These are phyloP conservation scores for Pyralis farinalis DNA, from an alignment of 2,888 invertebrate genomes.

Conservation along the genomic window DNA sequence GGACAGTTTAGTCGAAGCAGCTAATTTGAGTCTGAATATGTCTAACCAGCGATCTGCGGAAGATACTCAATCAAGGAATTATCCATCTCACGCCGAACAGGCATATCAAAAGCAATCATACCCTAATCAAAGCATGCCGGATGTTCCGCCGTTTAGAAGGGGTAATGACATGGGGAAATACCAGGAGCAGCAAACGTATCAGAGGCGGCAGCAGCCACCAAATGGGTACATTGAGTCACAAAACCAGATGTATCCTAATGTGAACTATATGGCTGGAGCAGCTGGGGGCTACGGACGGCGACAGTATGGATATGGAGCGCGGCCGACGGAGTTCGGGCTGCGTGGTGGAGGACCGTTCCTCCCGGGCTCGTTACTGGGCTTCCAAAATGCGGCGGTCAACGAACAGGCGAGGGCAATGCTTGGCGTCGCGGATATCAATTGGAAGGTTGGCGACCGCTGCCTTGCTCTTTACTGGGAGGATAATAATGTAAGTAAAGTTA, in stretches of 20 bases:
- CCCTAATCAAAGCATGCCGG: slow-evolving; percentile 41
- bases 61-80: slow-evolving; percentile 42
- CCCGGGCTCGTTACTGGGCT: slow-evolving; percentile 67
- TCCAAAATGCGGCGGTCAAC: slow-evolving; percentile 75
- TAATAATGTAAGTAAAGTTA: slow-evolving; percentile 87
- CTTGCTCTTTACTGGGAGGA: slow-evolving; percentile 97
- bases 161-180: slow-evolving; percentile 45
- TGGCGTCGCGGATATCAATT: slow-evolving; percentile 79
- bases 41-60: slow-evolving; percentile 39
- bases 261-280: slow-evolving; percentile 40
- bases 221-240: slow-evolving; percentile 61
- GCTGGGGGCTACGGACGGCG: slow-evolving; percentile 11
- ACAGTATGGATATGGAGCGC: slow-evolving; percentile 30
- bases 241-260: slow-evolving; percentile 42
- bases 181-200: slow-evolving; percentile 47
- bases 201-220: slow-evolving; percentile 42
- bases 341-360: slow-evolving; percentile 58
- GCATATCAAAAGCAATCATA: slow-evolving; percentile 46
- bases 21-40: slow-evolving; percentile 49
- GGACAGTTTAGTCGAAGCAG: slow-evolving; percentile 58
- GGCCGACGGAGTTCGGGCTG: slow-evolving; percentile 46
- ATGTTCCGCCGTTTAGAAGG: slow-evolving; percentile 48
- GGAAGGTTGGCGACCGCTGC: slow-evolving; percentile 91
- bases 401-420: slow-evolving; percentile 77
- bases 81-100: slow-evolving; percentile 41